Base-by-base conservation (phyloP, 2,888 invertebrate genomes). In the Escarpia spicata region DNA sequence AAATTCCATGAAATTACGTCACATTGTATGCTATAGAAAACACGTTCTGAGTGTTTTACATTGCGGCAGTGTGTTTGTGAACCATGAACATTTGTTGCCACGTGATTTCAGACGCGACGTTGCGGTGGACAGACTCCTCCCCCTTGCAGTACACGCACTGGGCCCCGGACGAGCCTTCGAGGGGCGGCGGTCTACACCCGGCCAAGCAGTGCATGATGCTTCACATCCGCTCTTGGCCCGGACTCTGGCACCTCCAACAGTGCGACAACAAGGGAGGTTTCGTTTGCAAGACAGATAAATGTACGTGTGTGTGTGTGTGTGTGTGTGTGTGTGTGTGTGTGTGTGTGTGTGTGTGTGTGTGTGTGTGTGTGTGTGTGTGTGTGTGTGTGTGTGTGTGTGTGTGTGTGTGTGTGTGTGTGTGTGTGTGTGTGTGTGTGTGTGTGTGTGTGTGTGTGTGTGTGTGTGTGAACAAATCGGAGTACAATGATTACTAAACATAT, bases 81-180 rank as follows among this genome's bases (percentile, higher is more conserved):
- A 75, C 75, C 19, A 75, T n/a, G 75, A 60, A 75, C 75, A 75
- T 75, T 26, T 75, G 75, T 26, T 26, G 75, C 75, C 3, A 75
- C 26, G 75, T 75, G 15, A 26, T 75, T 75, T 26, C 75, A 75
- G 75, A 75, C 3, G 75, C 19, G 6, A 75, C 19, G 19, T 26
- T 75, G 75, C 43, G 43, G 91, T 94, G 94, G 94, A 31, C 31
- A n/a, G 93, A 94, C 52, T 26, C 15, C 4, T 45, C 92, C 6
- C 60, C 92, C n/a, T 44, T 93, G 89, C 91, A 93, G 12, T 94
- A 92, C 91, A 92, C 45, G 26, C 91, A 91, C 92, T 94, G 94
- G 94, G 92, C 92, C 12, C 93, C 93, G 2, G 93, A 93, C 6
- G 93, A 94, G 75, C 94, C 94, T 15, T 75, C 75, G 75, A 19